Base-by-base conservation (phyloP, 2,797 vertebrate genomes). In the Sebastes baramenuke region DNA sequence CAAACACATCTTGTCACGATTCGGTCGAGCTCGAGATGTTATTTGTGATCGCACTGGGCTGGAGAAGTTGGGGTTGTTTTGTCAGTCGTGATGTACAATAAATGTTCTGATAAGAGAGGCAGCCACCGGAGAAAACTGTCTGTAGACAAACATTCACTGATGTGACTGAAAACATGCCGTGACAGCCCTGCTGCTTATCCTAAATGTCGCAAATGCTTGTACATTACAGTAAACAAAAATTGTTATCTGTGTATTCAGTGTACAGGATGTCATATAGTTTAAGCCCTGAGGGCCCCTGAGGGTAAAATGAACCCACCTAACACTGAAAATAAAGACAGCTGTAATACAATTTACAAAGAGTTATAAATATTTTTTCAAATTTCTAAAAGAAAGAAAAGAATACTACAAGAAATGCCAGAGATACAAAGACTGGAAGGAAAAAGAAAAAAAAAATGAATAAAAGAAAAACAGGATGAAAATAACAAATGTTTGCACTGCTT, bases 1-100 rank as follows among this genome's bases (percentile, higher is more conserved):
- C 74, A 73, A 77, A 86, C 34, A 60, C 76, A 79, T 76, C n/a
- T 76, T 79, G 88, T 83, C 34, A 85, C 65, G 32, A 80, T 78
- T 75, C 29, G 62, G 69, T 81, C 68, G 69, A 77, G 66, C 54
- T 55, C 34, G 66, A 77, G 84, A 84, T 85, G 36, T 71, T 78
- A 59, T 78, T 58, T 75, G 56, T 27, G 66, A 88, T 82, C 79
- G 54, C 38, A 34, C 58, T 25, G 54, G 52, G 67, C 30, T 79
- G 46, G 22, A 80, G 56, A 73, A 75, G 83, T 61, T 34, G 46
- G 2, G 46, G 60, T 29, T 67, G 72, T 76, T 84, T 78, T 69
- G 38, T 72, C 61, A 56, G 49, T 66, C 55, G 62, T 65, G 69
- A 75, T 79, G 58, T 32, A 42, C 61, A 79, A 62, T 58, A 65